Percentiles rank a stretch among this genome's conserved stretches.
Evolutionary conservation across 64 coral and sea anemone genomes (phyloP).

Genomic region (Stichodactyla helianthus): DNA sequence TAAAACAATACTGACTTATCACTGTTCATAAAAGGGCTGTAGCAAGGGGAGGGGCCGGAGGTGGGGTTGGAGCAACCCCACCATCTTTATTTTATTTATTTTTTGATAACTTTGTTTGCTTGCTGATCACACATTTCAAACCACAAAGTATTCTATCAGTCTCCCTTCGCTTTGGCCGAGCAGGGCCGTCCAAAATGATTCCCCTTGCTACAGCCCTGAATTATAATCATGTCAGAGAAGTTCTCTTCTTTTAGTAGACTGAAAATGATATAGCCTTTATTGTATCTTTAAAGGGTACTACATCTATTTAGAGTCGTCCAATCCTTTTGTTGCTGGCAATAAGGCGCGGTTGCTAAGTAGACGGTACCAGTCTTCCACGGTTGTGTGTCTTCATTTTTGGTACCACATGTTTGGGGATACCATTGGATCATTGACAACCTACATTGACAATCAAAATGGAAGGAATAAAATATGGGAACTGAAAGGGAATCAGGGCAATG

Average conservation of each 20-base stretch:
- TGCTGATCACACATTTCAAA: too few relatives aligned
- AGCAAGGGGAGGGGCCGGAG: too few relatives aligned
- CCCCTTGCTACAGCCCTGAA: too few relatives aligned
- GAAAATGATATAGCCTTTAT: not conserved
- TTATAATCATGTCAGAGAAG: too few relatives aligned
- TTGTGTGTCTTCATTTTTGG: constrained; percentile 39
- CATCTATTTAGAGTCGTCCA: constrained; percentile 48
- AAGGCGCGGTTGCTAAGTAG: constrained; percentile 36
- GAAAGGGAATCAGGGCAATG: constrained; percentile 40
- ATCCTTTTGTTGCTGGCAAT: not conserved
- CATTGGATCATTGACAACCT: constrained; percentile 20
- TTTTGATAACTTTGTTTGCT: too few relatives aligned
- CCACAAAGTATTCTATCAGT: too few relatives aligned
- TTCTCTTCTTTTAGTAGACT: not conserved
- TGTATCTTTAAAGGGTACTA: constrained; percentile 24
- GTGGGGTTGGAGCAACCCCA: too few relatives aligned
- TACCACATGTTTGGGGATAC: constrained; percentile 47
- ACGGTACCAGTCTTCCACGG: constrained; percentile 22
- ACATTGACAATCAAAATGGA: constrained; percentile 8
- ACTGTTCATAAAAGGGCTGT: too few relatives aligned
- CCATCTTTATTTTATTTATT: too few relatives aligned
- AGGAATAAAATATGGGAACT: constrained; percentile 42
- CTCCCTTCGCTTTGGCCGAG: too few relatives aligned
- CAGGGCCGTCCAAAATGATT: too few relatives aligned
- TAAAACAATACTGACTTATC: too few relatives aligned